Base-by-base conservation (phyloP, 2,113 vertebrate species). In the Dolichallabes microphthalmus region DNA sequence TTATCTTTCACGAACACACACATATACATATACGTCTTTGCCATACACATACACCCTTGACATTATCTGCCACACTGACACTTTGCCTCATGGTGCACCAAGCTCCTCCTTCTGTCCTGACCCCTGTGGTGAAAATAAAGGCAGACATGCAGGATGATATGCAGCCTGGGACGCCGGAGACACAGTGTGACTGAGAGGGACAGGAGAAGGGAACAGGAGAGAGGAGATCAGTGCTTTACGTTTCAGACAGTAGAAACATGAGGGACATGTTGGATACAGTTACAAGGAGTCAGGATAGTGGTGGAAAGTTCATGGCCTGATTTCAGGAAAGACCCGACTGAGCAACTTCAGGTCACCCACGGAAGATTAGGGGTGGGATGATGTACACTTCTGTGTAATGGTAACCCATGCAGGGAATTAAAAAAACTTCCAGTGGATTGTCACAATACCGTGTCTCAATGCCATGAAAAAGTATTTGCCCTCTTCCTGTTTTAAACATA, bases 61-160 rank as follows among this genome's bases (percentile, higher is more conserved):
- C 5, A 30, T 78, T 53, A 82, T 68, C 63, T 55, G 25, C 63
- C 63, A 27, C 39, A 73, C 82, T 53, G 35, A 85, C 15, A 35
- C 73, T 55, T 12, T 78, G 32, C 74, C 14, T 83, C 55, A 74
- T 45, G n/a, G 64, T 22, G 12, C 52, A 79, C 8, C 2, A 63
- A 76, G 87, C 77, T 27, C 76, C 68, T 32, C 85, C 82, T 85
- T 14, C 68, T 68, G 81, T 15, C 13, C 80, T 73, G 22, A 63
- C 73, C 53, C 73, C 82, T 57, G n/a, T 50, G 45, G 76, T 55
- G 35, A 52, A 79, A 69, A 60, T 39, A 27, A 85, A 57, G 73
- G 73, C 61, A 19, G 82, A 35, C 20, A 50, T 19, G 61, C 57
- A 60, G 15, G 39, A 39, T 12, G 55, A 80, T 12, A 17, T 52